Evolutionary conservation across 2,113 vertebrate species (phyloP), one percentile per base, ranked within the genome.

Genomic region (Pollimyrus isidori): DNA sequence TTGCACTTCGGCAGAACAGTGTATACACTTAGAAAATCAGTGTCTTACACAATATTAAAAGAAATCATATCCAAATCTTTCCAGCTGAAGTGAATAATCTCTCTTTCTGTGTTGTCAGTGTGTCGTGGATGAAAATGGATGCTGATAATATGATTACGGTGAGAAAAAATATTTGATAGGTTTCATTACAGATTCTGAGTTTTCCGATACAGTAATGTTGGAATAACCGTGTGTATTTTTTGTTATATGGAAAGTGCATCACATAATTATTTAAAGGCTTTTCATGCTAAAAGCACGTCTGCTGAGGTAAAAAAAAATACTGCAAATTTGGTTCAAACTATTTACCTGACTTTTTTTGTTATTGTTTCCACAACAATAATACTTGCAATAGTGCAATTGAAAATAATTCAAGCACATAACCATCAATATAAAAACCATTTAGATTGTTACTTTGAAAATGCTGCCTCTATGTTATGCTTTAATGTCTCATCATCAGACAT

Each of bases 1-100:
- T 97, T 96, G 96, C 94, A 95, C 97, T 98, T 96, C 90, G 89
- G 88, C 3, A 94, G 91, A 93, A 94, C 88, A 3, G 21, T 48
- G 76, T 62, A 39, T 42, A 35, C 35, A 3, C 49, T 26, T 26
- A 3, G n/a, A 21, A 23, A 19, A 89, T 35, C 23, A 13, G 39
- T 4, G 17, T 56, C 48, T 73, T 17, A 69, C 42, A 19, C 19
- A 1, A 45, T 73, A 45, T 73, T 19, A 1, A 4, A 13, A 58
- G 1, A 15, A 62, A 3, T 62, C 21, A 58, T 3, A 58, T 58
- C 35, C 87, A 49, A 48, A 26, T 26, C 62, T 58, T 58, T 58
- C n/a, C 50, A 89, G 49, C 10, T 52, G 10, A 50, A 86, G 42
- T 62, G 39, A 89, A 39, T 42, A 86, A 52, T 88, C 23, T 13